These are phyloP conservation scores for Rhingia campestris DNA, from an alignment of 2,888 invertebrate species.

Conservation along the genomic window DNA sequence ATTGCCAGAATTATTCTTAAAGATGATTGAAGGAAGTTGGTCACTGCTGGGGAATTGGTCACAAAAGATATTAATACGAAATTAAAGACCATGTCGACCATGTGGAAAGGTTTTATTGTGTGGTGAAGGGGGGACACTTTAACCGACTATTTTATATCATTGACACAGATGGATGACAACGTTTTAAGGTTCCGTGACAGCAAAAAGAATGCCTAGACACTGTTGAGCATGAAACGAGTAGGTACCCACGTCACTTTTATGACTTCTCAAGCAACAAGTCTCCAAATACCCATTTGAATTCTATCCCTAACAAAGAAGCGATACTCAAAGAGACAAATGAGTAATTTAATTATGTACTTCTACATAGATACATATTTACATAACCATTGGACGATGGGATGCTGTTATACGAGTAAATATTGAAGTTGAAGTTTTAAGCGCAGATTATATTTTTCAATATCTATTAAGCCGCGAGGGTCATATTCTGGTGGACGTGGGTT, in stretches of 20 bases:
- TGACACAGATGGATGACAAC: slow-evolving; percentile 12
- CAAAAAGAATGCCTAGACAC: not conserved
- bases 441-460: slow-evolving; percentile 4
- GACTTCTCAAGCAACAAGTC: too few species aligned
- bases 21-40: slow-evolving; percentile 21
- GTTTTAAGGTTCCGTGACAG: slow-evolving; percentile 2
- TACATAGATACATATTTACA: too few species aligned
- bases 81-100: not conserved
- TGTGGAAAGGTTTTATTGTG: not conserved
- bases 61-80: slow-evolving; percentile 10
- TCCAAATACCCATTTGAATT: not conserved
- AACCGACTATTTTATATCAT: not conserved
- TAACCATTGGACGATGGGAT: too few species aligned
- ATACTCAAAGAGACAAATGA: slow-evolving; percentile 11
- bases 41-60: slow-evolving; percentile 2
- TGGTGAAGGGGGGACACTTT: not conserved
- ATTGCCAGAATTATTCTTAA: slow-evolving; percentile 1
- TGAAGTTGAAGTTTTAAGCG: slow-evolving; percentile 6
- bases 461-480: slow-evolving; percentile 18
- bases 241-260: too few species aligned
- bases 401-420: slow-evolving; percentile 1
- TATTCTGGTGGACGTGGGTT: slow-evolving; percentile 5
- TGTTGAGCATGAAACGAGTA: not conserved
- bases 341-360: not conserved
- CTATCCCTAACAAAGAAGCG: not conserved